A percentile compares a stretch with the other conserved stretches of the same genome.
These are phyloP conservation scores for Vulpes lagopus DNA, from an alignment of 2,113 vertebrate species.

Conservation along the genomic window DNA sequence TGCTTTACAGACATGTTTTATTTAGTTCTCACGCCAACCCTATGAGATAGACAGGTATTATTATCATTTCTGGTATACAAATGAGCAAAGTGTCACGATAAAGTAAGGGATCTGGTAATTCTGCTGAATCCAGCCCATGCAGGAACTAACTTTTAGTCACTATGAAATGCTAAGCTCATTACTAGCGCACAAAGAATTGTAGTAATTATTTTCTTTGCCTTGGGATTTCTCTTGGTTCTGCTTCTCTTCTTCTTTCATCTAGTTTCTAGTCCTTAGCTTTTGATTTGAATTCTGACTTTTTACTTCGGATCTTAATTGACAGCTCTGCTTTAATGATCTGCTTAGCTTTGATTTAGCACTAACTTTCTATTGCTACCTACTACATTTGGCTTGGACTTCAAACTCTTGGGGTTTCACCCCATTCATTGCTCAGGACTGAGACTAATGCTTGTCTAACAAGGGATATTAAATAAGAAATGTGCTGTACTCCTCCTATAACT, in stretches of 20 bases:
- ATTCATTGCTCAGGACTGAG: not conserved
- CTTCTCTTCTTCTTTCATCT: not conserved
- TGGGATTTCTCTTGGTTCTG: not conserved
- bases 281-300: not conserved
- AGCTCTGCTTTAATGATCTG: not conserved
- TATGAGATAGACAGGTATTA: accelerated
- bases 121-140: not conserved
- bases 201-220: not conserved
- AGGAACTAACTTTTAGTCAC: not conserved
- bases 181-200: not conserved
- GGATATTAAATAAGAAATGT: not conserved
- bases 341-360: not conserved
- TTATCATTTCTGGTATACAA: not conserved
- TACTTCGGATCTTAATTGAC: not conserved
- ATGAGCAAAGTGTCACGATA: not conserved
- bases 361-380: not conserved
- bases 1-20: not conserved
- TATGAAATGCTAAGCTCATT: not conserved
- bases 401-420: not conserved
- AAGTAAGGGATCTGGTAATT: not conserved
- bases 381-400: not conserved
- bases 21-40: not conserved
- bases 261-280: not conserved
- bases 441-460: not conserved
- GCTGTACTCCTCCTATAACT: not conserved